A percentile compares a stretch with the other conserved stretches of the same genome.
phyloP scores from a whole-genome alignment of 2,888 invertebrate genomes.

The Lasiommata megera region DNA sequence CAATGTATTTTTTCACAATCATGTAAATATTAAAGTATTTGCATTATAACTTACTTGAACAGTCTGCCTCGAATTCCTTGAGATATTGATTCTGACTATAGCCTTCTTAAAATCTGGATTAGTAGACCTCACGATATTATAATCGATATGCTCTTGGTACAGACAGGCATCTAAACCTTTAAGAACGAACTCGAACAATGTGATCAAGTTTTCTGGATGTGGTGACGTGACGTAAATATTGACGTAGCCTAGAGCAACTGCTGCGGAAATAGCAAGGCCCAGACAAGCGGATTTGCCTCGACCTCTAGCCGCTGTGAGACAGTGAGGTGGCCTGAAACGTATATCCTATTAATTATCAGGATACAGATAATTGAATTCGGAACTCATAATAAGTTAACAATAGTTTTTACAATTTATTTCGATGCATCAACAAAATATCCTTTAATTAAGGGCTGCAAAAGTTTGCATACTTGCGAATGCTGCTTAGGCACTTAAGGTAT shows the following conservation, averaged over 20 bases:
- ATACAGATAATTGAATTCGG: too few species aligned
- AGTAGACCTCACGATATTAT: slow-evolving; percentile 95
- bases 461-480: too few species aligned
- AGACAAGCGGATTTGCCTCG: slow-evolving; percentile 99
- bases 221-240: slow-evolving; percentile 99
- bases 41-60: slow-evolving; percentile 92
- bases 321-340: slow-evolving; percentile 89
- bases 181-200: slow-evolving; percentile 97
- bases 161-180: slow-evolving; percentile 97
- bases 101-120: slow-evolving; percentile 98
- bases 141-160: slow-evolving; percentile 98
- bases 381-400: too few species aligned
- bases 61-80: slow-evolving; percentile 94
- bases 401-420: too few species aligned
- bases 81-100: slow-evolving; percentile 95
- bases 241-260: slow-evolving; percentile 91
- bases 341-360: too few species aligned
- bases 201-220: slow-evolving; percentile 98
- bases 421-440: too few species aligned
- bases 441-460: too few species aligned
- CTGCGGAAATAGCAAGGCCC: slow-evolving; percentile 94
- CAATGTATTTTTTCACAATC: too few species aligned
- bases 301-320: slow-evolving; percentile 97
- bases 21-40: too few species aligned
- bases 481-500: too few species aligned